Evolutionary conservation across 2,797 vertebrate species (phyloP), one percentile per base, ranked within the genome.

Genomic region (Falco novaeseelandiae): DNA sequence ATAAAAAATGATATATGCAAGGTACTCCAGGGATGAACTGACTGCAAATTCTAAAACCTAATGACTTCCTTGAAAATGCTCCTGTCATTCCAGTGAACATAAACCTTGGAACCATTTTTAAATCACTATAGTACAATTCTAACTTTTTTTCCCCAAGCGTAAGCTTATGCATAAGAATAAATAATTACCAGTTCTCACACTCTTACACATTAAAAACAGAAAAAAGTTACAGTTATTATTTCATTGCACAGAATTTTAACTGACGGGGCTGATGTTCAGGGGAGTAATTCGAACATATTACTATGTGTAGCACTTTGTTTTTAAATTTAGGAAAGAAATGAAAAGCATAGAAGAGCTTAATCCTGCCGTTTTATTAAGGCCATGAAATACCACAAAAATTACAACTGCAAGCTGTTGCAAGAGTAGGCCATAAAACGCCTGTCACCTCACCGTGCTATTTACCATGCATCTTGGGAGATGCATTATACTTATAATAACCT

Each of bases 1-100:
- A 89, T 82, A 95, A 89, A 92, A 97, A 76, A 32, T 83, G 81
- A 91, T 77, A 85, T 36, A 89, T 21, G 52, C 13, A 83, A 34
- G 19, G 27, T 67, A 67, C 73, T 95, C 54, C 61, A 87, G 72
- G 72, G 76, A 74, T 15, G 10, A 80, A 83, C 34, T 49, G 61
- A 83, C 36, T 67, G 76, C 51, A 86, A 81, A 91, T 71, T 91
- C 49, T 34, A 72, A 84, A 83, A 78, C 16, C 10, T 76, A 91
- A 91, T 61, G 10, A 79, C 55, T 81, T 86, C 26, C 40, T 61
- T 78, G 36, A 81, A 88, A 91, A 88, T 12, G 36, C 12, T 74
- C 22, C 49, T 46, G 19, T 42, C 86, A 74, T 63, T 91, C 69
- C 49, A 38, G 36, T 54, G 54, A 83, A 48, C 21, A 25, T 72